Conservation (phyloP, 2,113 vertebrate genomes). For the Ceuthmochares aereus region DNA sequence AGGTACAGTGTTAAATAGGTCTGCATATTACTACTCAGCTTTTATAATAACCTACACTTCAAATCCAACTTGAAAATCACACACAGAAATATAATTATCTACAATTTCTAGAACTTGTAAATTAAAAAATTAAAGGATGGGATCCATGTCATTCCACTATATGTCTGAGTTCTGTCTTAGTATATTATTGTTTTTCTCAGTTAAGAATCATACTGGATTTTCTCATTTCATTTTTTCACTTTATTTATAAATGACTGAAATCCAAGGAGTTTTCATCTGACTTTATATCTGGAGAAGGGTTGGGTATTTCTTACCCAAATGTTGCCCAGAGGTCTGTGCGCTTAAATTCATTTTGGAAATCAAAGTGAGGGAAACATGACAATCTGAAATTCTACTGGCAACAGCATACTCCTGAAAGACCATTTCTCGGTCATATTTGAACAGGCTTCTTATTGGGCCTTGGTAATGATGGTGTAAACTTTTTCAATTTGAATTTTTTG, state of each 20-base stretch:
- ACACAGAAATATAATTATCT: neutral
- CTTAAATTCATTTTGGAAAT: neutral
- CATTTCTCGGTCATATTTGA: neutral
- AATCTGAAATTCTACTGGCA: neutral
- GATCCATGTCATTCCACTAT: neutral
- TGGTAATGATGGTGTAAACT: neutral
- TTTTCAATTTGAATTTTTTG: neutral
- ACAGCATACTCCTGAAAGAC: neutral
- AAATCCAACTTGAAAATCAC: neutral
- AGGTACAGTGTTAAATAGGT: neutral
- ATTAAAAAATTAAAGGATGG: neutral
- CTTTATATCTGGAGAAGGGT: neutral
- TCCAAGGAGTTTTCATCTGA: neutral
- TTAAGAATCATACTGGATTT: neutral
- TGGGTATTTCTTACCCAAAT: neutral
- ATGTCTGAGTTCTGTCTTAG: neutral
- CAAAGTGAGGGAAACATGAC: neutral
- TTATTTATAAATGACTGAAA: neutral
- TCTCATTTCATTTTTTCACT: neutral
- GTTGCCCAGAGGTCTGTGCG: neutral
- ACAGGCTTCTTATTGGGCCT: neutral
- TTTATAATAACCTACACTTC: neutral
- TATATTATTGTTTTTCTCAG: neutral
- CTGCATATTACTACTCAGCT: neutral
- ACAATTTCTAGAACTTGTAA: neutral